Conservation (phyloP, 2,113 vertebrate genomes). For the Sminthopsis crassicaudata region DNA sequence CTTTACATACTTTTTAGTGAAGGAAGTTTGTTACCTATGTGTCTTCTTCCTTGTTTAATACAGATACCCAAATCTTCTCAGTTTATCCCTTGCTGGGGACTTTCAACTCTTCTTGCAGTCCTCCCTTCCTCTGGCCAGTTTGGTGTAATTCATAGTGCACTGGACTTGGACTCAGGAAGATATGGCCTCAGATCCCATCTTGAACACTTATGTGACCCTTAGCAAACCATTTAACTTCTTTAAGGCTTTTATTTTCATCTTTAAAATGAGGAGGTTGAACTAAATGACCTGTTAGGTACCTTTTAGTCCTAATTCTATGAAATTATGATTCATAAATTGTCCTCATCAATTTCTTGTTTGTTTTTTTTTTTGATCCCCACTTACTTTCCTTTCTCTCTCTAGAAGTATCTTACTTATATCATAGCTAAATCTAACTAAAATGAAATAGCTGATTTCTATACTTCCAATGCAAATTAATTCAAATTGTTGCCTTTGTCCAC, state of each 20-base stretch:
- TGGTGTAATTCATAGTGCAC: background rate
- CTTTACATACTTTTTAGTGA: background rate
- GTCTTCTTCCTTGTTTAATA: background rate
- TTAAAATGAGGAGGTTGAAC: background rate
- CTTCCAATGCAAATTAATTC: background rate
- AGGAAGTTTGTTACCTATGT: background rate
- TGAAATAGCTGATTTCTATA: background rate
- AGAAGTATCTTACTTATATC: background rate
- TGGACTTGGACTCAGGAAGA: background rate
- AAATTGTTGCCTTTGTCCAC: background rate
- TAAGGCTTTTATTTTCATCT: background rate
- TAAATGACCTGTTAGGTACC: background rate
- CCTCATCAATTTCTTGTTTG: background rate
- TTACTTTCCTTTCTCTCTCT: background rate
- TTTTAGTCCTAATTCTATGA: background rate
- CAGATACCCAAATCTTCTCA: background rate
- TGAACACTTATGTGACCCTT: background rate
- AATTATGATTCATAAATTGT: background rate
- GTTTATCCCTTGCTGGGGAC: background rate
- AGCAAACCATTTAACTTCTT: background rate
- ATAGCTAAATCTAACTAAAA: background rate
- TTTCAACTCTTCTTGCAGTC: background rate
- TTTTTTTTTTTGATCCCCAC: background rate
- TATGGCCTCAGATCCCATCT: background rate
- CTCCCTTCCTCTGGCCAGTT: background rate